These are phyloP conservation scores for Mustela erminea DNA, from an alignment of 2,797 vertebrate species.

Conservation along the genomic window DNA sequence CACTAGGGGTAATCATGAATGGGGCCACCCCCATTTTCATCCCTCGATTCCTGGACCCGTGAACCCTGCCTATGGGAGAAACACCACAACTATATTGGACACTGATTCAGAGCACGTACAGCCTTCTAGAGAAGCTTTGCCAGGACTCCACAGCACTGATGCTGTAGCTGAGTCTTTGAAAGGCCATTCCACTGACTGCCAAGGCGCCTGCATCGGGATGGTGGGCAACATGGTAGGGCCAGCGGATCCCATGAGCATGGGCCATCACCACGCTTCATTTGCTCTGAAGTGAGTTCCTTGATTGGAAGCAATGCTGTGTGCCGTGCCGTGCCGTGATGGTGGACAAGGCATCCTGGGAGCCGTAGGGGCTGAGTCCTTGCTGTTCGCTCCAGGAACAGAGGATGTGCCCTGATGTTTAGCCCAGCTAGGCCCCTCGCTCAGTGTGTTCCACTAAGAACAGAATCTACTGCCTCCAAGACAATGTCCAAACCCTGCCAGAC, in stretches of 20 bases:
- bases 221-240: neutral
- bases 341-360: neutral
- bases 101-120: neutral
- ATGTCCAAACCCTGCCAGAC: neutral
- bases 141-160: no score
- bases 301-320: neutral
- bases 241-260: neutral
- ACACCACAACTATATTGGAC: neutral
- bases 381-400: no score
- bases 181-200: neutral
- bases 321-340: neutral
- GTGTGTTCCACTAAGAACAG: neutral
- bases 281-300: neutral
- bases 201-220: neutral
- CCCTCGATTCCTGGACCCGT: neutral
- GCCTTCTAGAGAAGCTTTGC: neutral
- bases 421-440: no score
- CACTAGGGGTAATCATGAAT: neutral
- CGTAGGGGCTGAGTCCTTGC: no score
- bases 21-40: neutral
- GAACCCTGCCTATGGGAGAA: neutral
- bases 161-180: neutral
- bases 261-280: neutral
- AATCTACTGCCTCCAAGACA: neutral
- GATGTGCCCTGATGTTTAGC: no score